Evolutionary conservation across 2,797 vertebrate species (phyloP).

Genomic region (Alosa sapidissima): DNA sequence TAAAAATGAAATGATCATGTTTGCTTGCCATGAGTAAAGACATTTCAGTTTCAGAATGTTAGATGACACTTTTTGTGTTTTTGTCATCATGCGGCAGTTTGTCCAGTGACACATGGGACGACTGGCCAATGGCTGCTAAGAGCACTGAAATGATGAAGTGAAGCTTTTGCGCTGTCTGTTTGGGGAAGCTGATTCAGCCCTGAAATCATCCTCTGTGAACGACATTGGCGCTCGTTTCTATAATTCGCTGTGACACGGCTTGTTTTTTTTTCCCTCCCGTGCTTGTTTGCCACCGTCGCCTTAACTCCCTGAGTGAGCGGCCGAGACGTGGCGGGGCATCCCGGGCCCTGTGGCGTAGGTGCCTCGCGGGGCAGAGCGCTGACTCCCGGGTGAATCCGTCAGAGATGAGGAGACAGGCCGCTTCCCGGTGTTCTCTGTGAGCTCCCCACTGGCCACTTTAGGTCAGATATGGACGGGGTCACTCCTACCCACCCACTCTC

Average conservation of each 20-base stretch:
- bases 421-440: not conserved
- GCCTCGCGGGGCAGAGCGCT: conserved; percentile 29
- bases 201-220: conserved; percentile 65
- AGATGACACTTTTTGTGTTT: not conserved
- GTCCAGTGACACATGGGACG: conserved; percentile 27
- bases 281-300: conserved; percentile 30
- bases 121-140: conserved; percentile 56
- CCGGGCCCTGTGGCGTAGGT: conserved; percentile 24
- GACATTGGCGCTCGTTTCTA: conserved; percentile 52
- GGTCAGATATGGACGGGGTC: not conserved
- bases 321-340: conserved; percentile 29
- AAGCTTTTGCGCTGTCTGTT: conserved; percentile 22
- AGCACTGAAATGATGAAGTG: conserved; percentile 51
- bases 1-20: no score
- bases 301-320: conserved; percentile 20
- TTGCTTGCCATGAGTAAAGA: not conserved
- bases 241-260: conserved; percentile 60
- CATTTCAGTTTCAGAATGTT: not conserved
- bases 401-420: not conserved
- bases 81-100: not conserved
- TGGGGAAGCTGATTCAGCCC: conserved; percentile 66
- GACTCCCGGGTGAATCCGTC: conserved; percentile 27
- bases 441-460: not conserved
- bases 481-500: not conserved
- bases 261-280: conserved; percentile 52